Base-by-base conservation (phyloP, 2,797 vertebrate genomes). In the Emydoidea blandingii region DNA sequence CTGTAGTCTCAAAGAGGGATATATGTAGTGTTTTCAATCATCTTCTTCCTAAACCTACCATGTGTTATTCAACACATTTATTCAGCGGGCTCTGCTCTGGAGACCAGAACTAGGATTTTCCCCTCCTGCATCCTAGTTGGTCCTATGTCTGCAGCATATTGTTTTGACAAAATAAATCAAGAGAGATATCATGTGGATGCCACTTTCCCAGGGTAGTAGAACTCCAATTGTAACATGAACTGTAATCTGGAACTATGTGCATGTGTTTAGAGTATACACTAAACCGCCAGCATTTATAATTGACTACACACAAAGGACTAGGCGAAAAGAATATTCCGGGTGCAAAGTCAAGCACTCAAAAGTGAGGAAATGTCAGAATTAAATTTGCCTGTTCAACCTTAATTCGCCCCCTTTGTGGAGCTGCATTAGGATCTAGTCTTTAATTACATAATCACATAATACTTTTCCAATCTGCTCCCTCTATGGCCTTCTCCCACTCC, bases 131-230 rank as follows among this genome's bases (percentile, higher is more conserved):
- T 54, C n/a, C 81, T 76, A 59, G 76, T 72, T 85, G 14, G 79
- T 89, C 80, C 78, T 21, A 8, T 6, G 74, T 23, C 85, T 85
- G 59, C 62, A 76, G 68, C 91, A 59, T 18, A 82, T 44, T 88
- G 85, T 91, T 90, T 90, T 49, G 85, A 59, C 41, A 95, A 96
- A 96, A 84, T 49, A 44, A 79, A 89, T 92, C 96, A 91, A 91
- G 1, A 3, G 68, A 85, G 82, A 89, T 47, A 78, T 65, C 85
- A 79, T 65, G 56, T 9, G 0, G 68, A 90, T 5, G 19, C 82
- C 12, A 2, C 54, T 85, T 91, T 88, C 91, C 80, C 59, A 94
- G 87, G 89, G 93, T 47, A 93, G 68, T 23, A 78, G 84, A 79
- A 81, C 79, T 88, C 65, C 27, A 87, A 56, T 44, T 59, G 65